A percentile compares a stretch with the other conserved stretches of the same genome.
Conservation (phyloP, 1,140 invertebrate genomes). For the Lordiphosa stackelbergi region DNA sequence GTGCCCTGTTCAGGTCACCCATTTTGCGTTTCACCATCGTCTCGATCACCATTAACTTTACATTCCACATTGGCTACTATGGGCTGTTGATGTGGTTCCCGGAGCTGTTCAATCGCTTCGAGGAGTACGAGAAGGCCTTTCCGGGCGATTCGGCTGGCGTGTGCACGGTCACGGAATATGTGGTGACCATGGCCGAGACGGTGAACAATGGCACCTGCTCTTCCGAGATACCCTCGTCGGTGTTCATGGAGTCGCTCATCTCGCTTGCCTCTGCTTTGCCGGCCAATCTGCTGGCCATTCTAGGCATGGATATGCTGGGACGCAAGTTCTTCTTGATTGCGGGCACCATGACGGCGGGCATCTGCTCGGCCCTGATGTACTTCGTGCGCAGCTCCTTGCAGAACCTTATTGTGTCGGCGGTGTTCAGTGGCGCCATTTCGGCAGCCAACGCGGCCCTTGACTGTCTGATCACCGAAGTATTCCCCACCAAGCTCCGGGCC, state of each 20-base stretch:
- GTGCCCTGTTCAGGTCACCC: constrained; percentile 86
- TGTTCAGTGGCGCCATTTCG: constrained; percentile 92
- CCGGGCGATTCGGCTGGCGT: constrained; percentile 83
- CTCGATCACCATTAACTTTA: constrained; percentile 91
- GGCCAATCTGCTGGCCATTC: constrained; percentile 88
- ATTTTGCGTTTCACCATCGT: constrained; percentile 89
- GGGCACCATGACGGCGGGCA: constrained; percentile 89
- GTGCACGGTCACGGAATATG: constrained; percentile 86
- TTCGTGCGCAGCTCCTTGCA: constrained; percentile 89
- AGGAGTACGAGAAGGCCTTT: constrained; percentile 83
- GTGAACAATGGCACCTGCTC: constrained; percentile 80
- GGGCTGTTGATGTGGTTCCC: constrained; percentile 95
- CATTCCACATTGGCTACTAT: constrained; percentile 93
- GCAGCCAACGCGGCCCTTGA: constrained; percentile 92
- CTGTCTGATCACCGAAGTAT: constrained; percentile 92
- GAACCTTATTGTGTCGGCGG: constrained; percentile 88
- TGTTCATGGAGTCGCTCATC: constrained; percentile 91
- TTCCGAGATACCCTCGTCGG: constrained; percentile 84
- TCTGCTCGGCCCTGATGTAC: constrained; percentile 90
- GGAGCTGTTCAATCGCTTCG: constrained; percentile 91
- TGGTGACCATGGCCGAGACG: constrained; percentile 82
- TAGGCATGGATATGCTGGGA: constrained; percentile 87
- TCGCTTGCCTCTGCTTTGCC: constrained; percentile 90
- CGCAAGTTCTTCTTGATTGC: constrained; percentile 93
- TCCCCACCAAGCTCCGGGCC: constrained; percentile 90